Base-by-base conservation (phyloP, 2,113 vertebrate species). In the Rafetus swinhoei region DNA sequence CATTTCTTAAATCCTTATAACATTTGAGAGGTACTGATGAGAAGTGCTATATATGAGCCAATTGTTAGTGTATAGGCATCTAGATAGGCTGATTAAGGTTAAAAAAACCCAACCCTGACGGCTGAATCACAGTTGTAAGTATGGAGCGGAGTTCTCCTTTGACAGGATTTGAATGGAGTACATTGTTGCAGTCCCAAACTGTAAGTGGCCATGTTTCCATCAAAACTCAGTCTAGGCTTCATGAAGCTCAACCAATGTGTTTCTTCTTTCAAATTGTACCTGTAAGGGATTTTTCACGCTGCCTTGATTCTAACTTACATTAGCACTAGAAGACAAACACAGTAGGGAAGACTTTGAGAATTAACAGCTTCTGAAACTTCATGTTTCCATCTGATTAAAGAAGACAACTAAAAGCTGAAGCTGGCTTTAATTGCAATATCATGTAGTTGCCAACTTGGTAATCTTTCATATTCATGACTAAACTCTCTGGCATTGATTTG, bases 351-450 rank as follows among this genome's bases (percentile, higher is more conserved):
- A 74, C 16, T 14, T 85, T 39, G n/a, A 29, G 76, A 91, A 81
- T 72, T 80, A 95, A 81, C 59, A 91, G 84, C 8, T 22, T 79
- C 82, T 60, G 45, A 91, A 91, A 92, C 7, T 25, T 74, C 53
- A 53, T 74, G 59, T 88, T 45, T 92, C 83, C 59, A 79, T 72
- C 93, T 89, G 72, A 84, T 57, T 87, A 89, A 32, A 59, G 53
- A 93, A 91, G 55, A 22, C 19, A 82, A 19, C 92, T 81, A 60
- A 39, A 10, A 62, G 32, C 5, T 89, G 85, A 85, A 87, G 60
- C 57, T 87, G 1, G 91, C 91, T 94, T 97, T 93, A 95, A 85
- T 84, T 96, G 81, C 16, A 95, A 57, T 94, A 84, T 80, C 87
- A 82, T 94, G 96, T 96, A 91, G 56, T 16, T 91, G 65, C 69